Evolutionary conservation across 2,797 vertebrate genomes (phyloP), one percentile per base, ranked within the genome.

Genomic region (Knipowitschia caucasica): DNA sequence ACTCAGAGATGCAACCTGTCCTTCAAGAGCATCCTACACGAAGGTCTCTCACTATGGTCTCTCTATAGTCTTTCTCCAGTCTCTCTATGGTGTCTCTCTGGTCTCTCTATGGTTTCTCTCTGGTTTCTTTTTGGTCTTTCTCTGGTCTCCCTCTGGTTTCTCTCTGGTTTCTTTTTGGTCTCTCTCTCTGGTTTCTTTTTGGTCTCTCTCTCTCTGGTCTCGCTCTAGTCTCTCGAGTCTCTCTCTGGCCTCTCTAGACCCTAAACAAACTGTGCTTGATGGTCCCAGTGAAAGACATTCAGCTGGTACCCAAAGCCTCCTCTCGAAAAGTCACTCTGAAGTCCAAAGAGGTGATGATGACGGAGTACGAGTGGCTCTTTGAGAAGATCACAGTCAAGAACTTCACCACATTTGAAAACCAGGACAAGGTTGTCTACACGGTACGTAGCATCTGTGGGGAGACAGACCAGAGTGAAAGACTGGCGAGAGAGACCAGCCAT

Each of bases 1-100:
- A 73, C 44, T 0, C 84, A 89, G 70, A 60, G 24, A 1, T 89
- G 87, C 68, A 78, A 44, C 63, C 76, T 89, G 34, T 64, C 83
- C 36, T 84, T 86, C 53, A 71, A 67, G 56, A 86, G 84, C 1
- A 7, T 69, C n/a, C 52, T 64, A 9, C 42, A 86, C 55, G 42
- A 55, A 0, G 70, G 85, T 87, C 18, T n/a, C 15, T 20, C 36
- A n/a, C 17, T 39, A 17, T 39, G 36, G 15, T 20, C 15, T 14
- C 3, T 14, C 10, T 31, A 11, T 10, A 3, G n/a, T n/a, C n/a
- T n/a, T n/a, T n/a, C 11, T 34, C 15, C 17, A 3, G 14, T 35
- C 34, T 15, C 17, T 7, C 17, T 14, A 17, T n/a, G n/a, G 14
- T 35, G 14, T 17, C 2, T n/a, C n/a, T 17, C n/a, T 35, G 34